Conservation (phyloP, 2,888 invertebrate genomes). For the Cephus sareptanus region DNA sequence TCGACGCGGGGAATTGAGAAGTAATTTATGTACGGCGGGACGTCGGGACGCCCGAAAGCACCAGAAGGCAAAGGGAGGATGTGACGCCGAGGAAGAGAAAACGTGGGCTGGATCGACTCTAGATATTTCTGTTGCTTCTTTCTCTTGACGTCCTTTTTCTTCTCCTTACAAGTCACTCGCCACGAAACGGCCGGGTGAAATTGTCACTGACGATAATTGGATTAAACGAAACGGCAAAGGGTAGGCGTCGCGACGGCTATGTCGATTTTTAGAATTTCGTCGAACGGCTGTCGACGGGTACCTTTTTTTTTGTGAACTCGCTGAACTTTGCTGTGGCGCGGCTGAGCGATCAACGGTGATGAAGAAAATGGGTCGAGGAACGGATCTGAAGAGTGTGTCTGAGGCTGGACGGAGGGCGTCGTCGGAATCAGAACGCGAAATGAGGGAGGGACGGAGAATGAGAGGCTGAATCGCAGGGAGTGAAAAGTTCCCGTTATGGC, state of each 20-base stretch:
- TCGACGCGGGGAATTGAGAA: not conserved
- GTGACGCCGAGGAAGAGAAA: not conserved
- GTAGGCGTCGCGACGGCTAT: not conserved
- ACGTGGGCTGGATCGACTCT: not conserved
- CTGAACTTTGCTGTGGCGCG: not conserved
- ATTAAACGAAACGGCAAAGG: not conserved
- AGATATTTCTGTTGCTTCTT: not conserved
- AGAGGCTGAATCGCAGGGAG: not conserved
- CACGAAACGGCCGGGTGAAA: not conserved
- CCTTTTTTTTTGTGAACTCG: not conserved
- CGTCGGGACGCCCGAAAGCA: not conserved
- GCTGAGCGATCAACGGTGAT: not conserved
- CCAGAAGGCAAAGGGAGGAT: not conserved
- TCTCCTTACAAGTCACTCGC: not conserved
- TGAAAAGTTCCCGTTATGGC: not conserved
- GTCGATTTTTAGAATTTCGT: not conserved
- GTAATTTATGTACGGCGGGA: not conserved
- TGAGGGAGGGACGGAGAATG: not conserved
- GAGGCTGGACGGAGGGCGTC: not conserved
- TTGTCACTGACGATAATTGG: not conserved
- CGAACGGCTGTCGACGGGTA: not conserved
- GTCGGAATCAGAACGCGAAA: not conserved
- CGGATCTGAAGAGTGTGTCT: not conserved
- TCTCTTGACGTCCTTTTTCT: not conserved
- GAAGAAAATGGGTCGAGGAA: not conserved